A percentile compares a stretch with the other conserved stretches of the same genome.
Conservation (phyloP, 2,113 vertebrate species). For the Strix aluco region DNA sequence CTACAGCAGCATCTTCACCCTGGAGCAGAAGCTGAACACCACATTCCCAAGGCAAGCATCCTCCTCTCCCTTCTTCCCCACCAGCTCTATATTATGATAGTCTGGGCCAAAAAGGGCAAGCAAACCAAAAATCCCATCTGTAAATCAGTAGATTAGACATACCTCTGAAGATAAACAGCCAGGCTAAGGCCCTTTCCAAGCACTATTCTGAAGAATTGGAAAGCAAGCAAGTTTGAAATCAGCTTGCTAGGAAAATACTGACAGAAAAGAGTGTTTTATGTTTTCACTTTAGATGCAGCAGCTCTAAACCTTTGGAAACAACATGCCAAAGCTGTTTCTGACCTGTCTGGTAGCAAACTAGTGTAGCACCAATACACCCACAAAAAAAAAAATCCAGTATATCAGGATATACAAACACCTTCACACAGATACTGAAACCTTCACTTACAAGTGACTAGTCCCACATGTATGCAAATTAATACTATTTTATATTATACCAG, state of each 20-base stretch:
- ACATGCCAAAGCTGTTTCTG: neutral
- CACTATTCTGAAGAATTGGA: neutral
- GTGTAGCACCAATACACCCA: neutral
- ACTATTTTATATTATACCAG: neutral
- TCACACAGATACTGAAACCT: neutral
- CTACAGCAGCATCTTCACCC: neutral
- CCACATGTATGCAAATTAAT: neutral
- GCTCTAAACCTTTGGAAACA: neutral
- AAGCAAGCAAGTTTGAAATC: neutral
- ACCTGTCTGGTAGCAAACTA: neutral
- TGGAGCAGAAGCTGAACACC: neutral
- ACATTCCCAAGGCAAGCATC: neutral
- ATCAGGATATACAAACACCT: neutral
- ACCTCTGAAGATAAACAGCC: neutral
- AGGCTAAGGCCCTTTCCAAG: neutral
- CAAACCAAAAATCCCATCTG: neutral
- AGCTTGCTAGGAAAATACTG: neutral
- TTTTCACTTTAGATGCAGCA: neutral
- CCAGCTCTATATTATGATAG: neutral
- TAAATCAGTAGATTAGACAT: neutral
- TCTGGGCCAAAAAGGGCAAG: neutral
- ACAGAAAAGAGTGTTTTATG: neutral
- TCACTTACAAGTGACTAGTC: neutral
- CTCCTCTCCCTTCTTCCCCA: neutral
- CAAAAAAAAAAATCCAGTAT: neutral